Evolutionary conservation across 2,888 invertebrate genomes (phyloP), one percentile per base, ranked within the genome.

Genomic region (Archaeoteleia sp.): DNA sequence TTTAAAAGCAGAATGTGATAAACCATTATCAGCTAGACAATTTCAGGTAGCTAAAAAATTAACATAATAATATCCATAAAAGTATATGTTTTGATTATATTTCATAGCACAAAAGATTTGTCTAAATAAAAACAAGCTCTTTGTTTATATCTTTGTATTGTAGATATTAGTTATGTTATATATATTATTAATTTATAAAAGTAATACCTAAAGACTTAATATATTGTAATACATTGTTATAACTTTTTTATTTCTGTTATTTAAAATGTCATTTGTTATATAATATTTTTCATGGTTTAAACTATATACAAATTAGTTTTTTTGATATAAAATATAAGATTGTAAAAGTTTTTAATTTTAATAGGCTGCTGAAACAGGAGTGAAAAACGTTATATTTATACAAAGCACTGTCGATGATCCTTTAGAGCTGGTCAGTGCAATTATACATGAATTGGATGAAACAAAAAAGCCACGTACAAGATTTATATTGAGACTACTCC

Each of bases 301-400:
- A n/a, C n/a, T n/a, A n/a, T n/a, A n/a, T n/a, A n/a, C n/a, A n/a
- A n/a, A n/a, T n/a, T n/a, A n/a, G n/a, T n/a, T n/a, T n/a, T n/a
- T n/a, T n/a, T n/a, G n/a, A n/a, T n/a, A n/a, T n/a, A n/a, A n/a
- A n/a, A n/a, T n/a, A n/a, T n/a, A n/a, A n/a, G n/a, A n/a, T n/a
- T n/a, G n/a, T n/a, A n/a, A n/a, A n/a, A n/a, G 23, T 32, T 51
- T 43, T 39, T 63, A 34, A 32, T 23, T 60, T 87, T 86, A 29
- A 60, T 90, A 94, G 86, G 91, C 90, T 13, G 90, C 95, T 0
- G 91, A 93, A 72, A 94, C 95, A 0, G 93, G 93, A 45, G 92
- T 93, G 0, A 92, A 91, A 40, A 96, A 96, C 83, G 90, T 94
- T 76, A 86, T 97, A 67, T 97, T 97, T 78, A 95, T 97, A 68